A percentile compares a stretch with the other conserved stretches of the same genome.
These are phyloP conservation scores for Odontothrips loti DNA, from an alignment of 2,888 invertebrate genomes.

Conservation along the genomic window DNA sequence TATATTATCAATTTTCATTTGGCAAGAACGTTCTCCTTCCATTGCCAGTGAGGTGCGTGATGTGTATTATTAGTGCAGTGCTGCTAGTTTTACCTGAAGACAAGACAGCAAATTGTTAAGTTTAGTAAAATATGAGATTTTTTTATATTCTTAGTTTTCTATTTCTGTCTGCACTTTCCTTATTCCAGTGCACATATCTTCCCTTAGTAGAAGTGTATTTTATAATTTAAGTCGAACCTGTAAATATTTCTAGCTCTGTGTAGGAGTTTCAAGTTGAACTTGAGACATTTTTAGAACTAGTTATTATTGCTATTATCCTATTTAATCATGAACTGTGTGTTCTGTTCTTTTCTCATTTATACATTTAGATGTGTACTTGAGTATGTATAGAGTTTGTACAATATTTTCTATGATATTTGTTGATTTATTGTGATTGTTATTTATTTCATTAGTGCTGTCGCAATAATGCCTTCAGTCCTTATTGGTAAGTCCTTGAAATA, in stretches of 20 bases:
- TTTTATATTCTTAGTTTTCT: neutral
- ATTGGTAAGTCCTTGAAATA: too few species aligned
- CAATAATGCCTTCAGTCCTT: conserved; percentile 22
- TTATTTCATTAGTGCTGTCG: conserved; percentile 28
- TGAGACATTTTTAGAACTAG: neutral
- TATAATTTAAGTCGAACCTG: neutral
- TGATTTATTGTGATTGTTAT: conserved; percentile 26
- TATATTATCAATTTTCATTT: neutral
- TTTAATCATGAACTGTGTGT: neutral
- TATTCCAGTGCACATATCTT: conserved; percentile 18
- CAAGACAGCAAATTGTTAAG: neutral
- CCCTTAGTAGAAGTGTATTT: neutral
- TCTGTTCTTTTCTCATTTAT: neutral
- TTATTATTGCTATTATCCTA: neutral
- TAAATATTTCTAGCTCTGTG: neutral
- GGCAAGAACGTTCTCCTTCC: neutral
- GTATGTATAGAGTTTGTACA: conserved; percentile 31
- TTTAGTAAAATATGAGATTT: neutral
- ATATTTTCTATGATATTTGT: conserved; percentile 31
- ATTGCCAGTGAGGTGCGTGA: neutral
- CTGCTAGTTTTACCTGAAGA: conserved; percentile 4
- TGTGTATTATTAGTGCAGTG: conserved; percentile 4
- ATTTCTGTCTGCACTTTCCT: conserved; percentile 14
- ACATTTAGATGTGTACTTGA: neutral
- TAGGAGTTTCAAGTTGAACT: neutral